Conservation (phyloP, 2,888 invertebrate genomes). For the Diachrysia chrysitis region DNA sequence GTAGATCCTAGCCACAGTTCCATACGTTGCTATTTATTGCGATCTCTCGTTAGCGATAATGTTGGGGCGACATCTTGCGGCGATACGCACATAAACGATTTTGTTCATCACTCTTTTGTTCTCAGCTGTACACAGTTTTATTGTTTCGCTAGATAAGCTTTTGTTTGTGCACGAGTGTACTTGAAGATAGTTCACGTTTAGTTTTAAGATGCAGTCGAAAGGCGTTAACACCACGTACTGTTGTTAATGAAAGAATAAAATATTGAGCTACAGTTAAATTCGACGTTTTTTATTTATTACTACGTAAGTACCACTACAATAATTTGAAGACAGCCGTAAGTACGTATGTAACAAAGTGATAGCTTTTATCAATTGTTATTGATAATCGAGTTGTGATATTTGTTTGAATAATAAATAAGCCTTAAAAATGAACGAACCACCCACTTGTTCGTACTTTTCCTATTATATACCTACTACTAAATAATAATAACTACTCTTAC, state of each 20-base stretch:
- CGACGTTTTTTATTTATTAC: too few relatives aligned
- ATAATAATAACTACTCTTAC: too few relatives aligned
- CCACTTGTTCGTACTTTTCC: too few relatives aligned
- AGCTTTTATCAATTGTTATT: too few relatives aligned
- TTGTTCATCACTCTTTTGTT: conserved; percentile 62
- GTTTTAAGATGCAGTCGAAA: background rate
- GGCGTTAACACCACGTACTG: background rate
- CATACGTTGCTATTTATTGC: conserved; percentile 69
- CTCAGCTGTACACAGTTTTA: conserved; percentile 53
- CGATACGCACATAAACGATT: conserved; percentile 62
- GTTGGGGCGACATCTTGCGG: conserved; percentile 74
- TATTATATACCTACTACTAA: too few relatives aligned
- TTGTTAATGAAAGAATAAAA: background rate
- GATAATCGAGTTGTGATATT: too few relatives aligned
- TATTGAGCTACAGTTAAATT: background rate
- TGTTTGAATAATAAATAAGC: too few relatives aligned
- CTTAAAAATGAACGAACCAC: too few relatives aligned
- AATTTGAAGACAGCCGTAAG: too few relatives aligned
- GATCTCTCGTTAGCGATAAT: conserved; percentile 80
- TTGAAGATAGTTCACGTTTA: background rate
- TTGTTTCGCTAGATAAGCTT: conserved; percentile 54
- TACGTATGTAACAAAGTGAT: too few relatives aligned
- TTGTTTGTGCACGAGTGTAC: conserved; percentile 44
- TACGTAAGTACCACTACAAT: too few relatives aligned
- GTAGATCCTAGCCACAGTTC: conserved; percentile 24